These are phyloP conservation scores for Anoplolepis gracilipes DNA, from an alignment of 1,140 invertebrate genomes.

Conservation along the genomic window DNA sequence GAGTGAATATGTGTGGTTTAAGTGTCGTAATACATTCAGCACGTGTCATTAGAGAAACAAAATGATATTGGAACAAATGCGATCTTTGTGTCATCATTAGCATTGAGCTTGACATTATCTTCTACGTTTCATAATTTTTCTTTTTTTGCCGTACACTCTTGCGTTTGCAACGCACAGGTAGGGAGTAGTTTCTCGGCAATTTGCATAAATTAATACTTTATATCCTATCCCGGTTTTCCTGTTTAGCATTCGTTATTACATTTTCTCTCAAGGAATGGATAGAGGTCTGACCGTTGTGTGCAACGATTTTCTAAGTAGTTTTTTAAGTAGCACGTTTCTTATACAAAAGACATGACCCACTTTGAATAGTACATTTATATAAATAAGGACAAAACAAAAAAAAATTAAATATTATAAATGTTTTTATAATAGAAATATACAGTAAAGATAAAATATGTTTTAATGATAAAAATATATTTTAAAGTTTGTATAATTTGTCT, in stretches of 20 bases:
- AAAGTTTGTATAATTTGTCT: too few relatives aligned
- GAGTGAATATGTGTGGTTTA: conserved; percentile 9
- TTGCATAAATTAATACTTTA: conserved; percentile 66
- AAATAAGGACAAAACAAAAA: background rate
- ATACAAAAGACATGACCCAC: background rate
- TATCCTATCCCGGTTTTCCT: conserved; percentile 41
- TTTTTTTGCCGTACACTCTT: background rate
- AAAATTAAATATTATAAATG: background rate
- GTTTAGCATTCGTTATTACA: conserved; percentile 61
- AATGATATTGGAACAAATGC: conserved; percentile 4
- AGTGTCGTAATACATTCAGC: conserved; percentile 7
- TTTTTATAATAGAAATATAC: background rate
- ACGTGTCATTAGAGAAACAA: background rate
- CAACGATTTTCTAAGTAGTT: background rate
- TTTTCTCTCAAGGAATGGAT: conserved; percentile 21
- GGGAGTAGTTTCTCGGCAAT: conserved; percentile 28
- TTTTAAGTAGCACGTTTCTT: background rate
- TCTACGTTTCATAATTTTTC: background rate
- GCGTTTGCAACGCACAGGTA: background rate
- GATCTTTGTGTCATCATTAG: conserved; percentile 60
- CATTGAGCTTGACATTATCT: conserved; percentile 40
- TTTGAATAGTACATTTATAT: background rate
- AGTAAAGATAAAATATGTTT: background rate
- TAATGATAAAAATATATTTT: too few relatives aligned
- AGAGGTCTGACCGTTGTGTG: background rate